phyloP scores from a whole-genome alignment of 2,797 vertebrate genomes.

The Strix occidentalis region DNA sequence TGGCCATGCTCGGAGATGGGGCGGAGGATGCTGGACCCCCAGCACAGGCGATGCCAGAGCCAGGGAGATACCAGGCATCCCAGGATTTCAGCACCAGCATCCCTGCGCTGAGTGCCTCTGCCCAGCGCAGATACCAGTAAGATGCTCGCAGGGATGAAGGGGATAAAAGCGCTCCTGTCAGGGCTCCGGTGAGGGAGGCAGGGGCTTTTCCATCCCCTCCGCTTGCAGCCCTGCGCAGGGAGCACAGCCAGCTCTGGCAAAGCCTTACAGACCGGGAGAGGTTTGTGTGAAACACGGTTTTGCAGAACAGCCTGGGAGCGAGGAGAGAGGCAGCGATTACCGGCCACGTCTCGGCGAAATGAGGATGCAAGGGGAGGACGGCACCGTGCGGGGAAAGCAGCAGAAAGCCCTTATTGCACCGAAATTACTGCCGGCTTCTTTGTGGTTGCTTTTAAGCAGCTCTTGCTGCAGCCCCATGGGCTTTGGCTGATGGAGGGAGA shows the following conservation, averaged over 20 bases:
- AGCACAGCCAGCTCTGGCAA: background rate
- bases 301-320: background rate
- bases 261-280: background rate
- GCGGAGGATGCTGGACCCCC: too few species aligned
- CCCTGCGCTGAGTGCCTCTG: rapidly evolving
- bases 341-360: background rate
- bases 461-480: background rate
- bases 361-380: background rate
- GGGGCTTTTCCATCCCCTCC: background rate
- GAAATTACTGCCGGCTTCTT: background rate
- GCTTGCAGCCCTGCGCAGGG: background rate
- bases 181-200: rapidly evolving
- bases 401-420: background rate
- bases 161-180: background rate
- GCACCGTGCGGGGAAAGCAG: background rate
- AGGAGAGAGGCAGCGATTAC: background rate
- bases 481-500: background rate
- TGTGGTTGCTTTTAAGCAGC: background rate
- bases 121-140: background rate
- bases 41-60: background rate
- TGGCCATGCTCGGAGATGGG: background rate
- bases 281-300: background rate
- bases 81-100: background rate
- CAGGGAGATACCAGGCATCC: background rate
- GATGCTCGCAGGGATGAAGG: rapidly evolving